Conservation (phyloP, 2,797 vertebrate genomes). For the Holocentrus rufus region DNA sequence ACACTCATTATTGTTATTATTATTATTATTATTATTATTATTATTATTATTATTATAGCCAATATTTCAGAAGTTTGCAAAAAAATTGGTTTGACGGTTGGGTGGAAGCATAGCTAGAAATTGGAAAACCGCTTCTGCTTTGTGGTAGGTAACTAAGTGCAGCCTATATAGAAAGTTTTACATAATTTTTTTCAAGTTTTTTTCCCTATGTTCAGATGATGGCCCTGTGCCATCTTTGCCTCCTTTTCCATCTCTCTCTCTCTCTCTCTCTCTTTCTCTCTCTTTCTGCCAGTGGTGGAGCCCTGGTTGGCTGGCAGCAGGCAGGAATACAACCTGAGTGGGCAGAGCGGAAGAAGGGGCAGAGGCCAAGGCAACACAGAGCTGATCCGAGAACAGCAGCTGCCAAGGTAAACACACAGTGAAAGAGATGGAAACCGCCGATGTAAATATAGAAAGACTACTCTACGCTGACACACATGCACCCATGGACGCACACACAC, state of each 20-base stretch:
- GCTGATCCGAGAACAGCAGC: constrained; percentile 59
- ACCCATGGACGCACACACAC: too few species aligned
- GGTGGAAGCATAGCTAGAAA: not conserved
- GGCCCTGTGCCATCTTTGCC: constrained; percentile 34
- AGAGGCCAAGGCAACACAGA: constrained; percentile 61
- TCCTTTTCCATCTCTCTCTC: constrained; percentile 3
- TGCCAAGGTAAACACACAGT: constrained; percentile 66
- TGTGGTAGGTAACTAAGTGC: constrained; percentile 2
- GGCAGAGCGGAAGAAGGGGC: constrained; percentile 60
- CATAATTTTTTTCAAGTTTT: not conserved
- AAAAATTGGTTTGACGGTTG: not conserved
- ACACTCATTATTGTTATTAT: too few species aligned
- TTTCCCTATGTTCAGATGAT: constrained; percentile 20
- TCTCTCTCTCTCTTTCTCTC: constrained; percentile 8
- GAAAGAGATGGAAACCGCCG: constrained; percentile 35
- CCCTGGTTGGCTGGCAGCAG: constrained; percentile 48
- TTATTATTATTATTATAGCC: too few species aligned
- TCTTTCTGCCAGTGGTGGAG: constrained; percentile 21
- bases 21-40: too few species aligned
- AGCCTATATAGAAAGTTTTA: constrained; percentile 18
- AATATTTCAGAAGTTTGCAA: too few species aligned
- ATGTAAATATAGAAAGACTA: constrained; percentile 69
- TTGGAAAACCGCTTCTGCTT: constrained; percentile 8
- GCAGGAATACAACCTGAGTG: constrained; percentile 61
- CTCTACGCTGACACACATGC: constrained; percentile 54